Evolutionary conservation across 1,140 invertebrate species (phyloP), one percentile per base, ranked within the genome.

Genomic region (Zaprionus kolodkinae): DNA sequence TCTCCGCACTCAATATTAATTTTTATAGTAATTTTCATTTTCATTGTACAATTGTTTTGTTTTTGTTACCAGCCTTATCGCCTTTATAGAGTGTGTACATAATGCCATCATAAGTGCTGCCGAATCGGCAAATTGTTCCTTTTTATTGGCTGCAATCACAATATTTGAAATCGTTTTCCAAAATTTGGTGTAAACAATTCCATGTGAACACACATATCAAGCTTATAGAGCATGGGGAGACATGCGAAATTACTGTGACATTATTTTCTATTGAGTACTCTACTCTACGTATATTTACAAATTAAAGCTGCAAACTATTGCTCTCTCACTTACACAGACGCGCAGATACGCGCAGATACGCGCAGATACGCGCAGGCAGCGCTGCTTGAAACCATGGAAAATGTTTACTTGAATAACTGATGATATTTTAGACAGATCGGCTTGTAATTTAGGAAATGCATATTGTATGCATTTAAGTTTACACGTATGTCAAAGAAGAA

Each of bases 21-120:
- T 79, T 79, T 75, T 83, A 30, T 30, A 30, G 27, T 30, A 78
- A 84, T 80, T 80, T 83, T 72, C 55, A 84, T 80, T 80, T 83
- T 72, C 52, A 83, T 77, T 63, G 35, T 71, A 25, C 27, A 65
- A 70, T 61, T 74, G 55, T 25, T 57, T 75, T 65, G 64, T 43
- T 71, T 76, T 72, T 73, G 56, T 76, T 68, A 55, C 40, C n/a
- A 52, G 40, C 33, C 59, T 69, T 74, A 69, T 69, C 69, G 45
- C 30, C 30, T 62, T 27, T 68, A 33, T 62, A 62, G 45, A 30
- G 6, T 6, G 6, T 30, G 12, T 15, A 55, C 27, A 55, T 33
- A 25, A 55, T 55, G 52, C 13, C 21, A 2, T 12, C 21, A 30
- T n/a, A n/a, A 27, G 6, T 33, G 52, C 52, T 55, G 30, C n/a